Conservation (phyloP, 2,888 invertebrate species). For the Amiota communis region DNA sequence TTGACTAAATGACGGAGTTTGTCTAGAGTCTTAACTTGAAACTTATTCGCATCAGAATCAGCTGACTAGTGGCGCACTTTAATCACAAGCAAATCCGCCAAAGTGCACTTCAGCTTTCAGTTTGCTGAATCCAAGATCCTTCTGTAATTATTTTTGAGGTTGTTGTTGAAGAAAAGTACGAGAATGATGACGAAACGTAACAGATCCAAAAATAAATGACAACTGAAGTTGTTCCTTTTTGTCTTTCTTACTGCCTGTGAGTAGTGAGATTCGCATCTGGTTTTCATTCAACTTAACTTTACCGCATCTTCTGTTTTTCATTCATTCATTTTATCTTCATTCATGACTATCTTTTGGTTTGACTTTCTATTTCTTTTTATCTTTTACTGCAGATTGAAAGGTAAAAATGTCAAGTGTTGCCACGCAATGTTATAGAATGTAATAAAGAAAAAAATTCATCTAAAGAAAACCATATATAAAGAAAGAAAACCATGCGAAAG, state of each 20-base stretch:
- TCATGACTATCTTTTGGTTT: constrained; percentile 1
- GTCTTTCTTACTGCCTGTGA: constrained; percentile 4
- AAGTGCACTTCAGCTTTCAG: constrained; percentile 56
- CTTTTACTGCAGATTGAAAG: not conserved
- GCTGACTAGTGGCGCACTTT: not conserved
- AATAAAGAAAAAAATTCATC: constrained; percentile 35
- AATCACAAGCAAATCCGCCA: constrained; percentile 57
- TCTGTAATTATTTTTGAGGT: too few species aligned
- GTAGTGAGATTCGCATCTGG: constrained; percentile 19
- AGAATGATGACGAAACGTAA: constrained; percentile 33
- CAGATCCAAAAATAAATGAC: not conserved
- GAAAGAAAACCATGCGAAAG: not conserved
- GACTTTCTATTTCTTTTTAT: not conserved
- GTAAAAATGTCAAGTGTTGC: not conserved
- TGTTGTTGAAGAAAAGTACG: constrained; percentile 55
- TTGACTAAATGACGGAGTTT: not conserved
- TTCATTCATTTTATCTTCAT: too few species aligned
- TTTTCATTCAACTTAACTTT: not conserved
- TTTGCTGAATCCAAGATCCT: not conserved
- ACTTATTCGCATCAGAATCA: not conserved
- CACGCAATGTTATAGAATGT: too few species aligned
- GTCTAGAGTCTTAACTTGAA: not conserved
- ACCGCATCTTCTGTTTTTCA: not conserved
- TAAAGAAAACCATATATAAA: constrained; percentile 21
- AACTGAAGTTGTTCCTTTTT: constrained; percentile 9